These are phyloP conservation scores for Odobenus rosmarus DNA, from an alignment of 2,113 vertebrate genomes.

Conservation along the genomic window DNA sequence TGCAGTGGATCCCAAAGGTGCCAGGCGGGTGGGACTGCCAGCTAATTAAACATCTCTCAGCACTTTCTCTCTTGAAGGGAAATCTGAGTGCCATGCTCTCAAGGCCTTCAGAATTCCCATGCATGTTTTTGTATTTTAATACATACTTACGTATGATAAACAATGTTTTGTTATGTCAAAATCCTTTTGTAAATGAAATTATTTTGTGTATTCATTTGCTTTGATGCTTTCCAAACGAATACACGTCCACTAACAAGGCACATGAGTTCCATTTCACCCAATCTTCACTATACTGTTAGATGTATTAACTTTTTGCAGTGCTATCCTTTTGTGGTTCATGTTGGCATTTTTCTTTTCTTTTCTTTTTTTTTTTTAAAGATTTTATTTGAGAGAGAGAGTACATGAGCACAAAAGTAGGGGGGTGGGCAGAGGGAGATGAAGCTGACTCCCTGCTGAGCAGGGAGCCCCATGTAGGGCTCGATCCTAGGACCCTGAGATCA, in stretches of 20 bases:
- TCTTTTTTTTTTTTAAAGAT: background rate
- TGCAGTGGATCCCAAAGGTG: background rate
- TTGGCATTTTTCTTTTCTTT: background rate
- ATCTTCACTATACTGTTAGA: background rate
- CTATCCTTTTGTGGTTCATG: background rate
- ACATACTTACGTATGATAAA: background rate
- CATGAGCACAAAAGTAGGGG: background rate
- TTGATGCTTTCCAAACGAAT: background rate
- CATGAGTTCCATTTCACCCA: background rate
- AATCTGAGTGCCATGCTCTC: background rate
- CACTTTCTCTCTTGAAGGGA: background rate
- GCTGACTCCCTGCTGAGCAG: background rate
- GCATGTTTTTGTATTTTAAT: background rate
- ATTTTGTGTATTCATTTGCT: background rate
- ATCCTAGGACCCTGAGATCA: background rate
- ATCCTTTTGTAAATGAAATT: background rate
- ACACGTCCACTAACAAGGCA: background rate
- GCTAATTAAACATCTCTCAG: background rate
- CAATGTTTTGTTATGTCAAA: background rate
- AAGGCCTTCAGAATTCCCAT: background rate
- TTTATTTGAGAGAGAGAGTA: background rate
- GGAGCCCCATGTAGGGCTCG: background rate
- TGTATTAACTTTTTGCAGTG: background rate
- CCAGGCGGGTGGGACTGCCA: background rate
- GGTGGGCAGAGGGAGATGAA: background rate